Base-by-base conservation (phyloP, 2,888 invertebrate genomes). In the Drosophila kuntzei region DNA sequence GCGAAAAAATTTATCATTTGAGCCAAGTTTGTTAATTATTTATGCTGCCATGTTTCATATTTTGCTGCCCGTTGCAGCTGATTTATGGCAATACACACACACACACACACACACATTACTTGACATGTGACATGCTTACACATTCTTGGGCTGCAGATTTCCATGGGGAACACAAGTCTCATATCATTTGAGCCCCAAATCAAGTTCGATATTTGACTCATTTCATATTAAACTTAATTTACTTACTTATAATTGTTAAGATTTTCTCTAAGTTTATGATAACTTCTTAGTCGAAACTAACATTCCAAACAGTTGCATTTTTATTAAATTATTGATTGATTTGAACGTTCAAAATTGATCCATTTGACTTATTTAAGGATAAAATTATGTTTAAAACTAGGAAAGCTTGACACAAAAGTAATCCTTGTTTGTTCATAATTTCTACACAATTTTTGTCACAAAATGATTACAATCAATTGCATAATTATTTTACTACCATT, bases 11-110 rank as follows among this genome's bases (percentile, higher is more conserved):
- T 86, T 90, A 90, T 82, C 79, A 87, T 83, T 89, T 87, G 87
- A 77, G 86, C 84, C 86, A 89, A 90, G 90, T 91, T 90, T 88
- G 90, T 92, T 92, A 91, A 91, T 92, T 92, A 92, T 92, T 92
- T 91, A 92, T 91, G 91, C 90, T 78, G 79, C 89, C 79, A 77
- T 82, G 79, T 72, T 79, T 84, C 82, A 80, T 78, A 80, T 83
- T 81, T 67, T 39, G 71, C 50, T 68, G 61, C 22, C 43, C 53
- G 57, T 29, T 70, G 79, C 76, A 68, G 47, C 85, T 86, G 83
- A 86, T 83, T 82, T 83, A 86, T 82, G 71, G 71, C 66, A 68
- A 50, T 36, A 60, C 44, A 44, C 16, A 51, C 46, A 44, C 9
- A 29, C 34, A 41, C 29, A 27, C 16, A 4, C 49, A 49, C 20